Conservation (phyloP, 2,113 vertebrate genomes). For the Ibidorhyncha struthersii region DNA sequence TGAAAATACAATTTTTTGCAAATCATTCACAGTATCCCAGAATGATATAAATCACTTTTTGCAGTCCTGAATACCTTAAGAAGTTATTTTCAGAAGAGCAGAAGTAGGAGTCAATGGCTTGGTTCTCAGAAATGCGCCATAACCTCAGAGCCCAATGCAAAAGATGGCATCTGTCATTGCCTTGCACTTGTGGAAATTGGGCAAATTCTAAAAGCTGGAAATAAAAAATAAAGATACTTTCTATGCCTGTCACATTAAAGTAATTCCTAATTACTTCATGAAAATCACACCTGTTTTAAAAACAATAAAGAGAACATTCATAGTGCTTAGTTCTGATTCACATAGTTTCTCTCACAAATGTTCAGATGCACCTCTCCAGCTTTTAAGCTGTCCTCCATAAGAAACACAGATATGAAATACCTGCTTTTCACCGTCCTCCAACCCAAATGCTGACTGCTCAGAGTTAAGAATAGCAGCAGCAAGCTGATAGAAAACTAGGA, state of each 20-base stretch:
- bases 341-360: neutral
- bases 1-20: neutral
- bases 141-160: neutral
- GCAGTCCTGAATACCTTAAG: neutral
- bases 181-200: neutral
- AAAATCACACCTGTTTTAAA: neutral
- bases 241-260: neutral
- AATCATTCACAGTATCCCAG: neutral
- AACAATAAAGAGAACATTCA: neutral
- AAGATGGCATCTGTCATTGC: neutral
- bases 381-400: neutral
- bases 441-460: neutral
- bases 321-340: neutral
- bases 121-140: neutral
- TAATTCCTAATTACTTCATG: neutral
- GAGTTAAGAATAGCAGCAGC: slow-evolving; percentile 13
- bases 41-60: neutral
- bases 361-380: neutral
- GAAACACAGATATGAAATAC: neutral
- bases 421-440: neutral
- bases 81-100: neutral
- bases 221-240: neutral
- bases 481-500: neutral
- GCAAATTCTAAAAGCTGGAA: neutral
- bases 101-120: neutral